Evolutionary conservation across 2,797 vertebrate genomes (phyloP).

Genomic region (Argyrosomus regius): DNA sequence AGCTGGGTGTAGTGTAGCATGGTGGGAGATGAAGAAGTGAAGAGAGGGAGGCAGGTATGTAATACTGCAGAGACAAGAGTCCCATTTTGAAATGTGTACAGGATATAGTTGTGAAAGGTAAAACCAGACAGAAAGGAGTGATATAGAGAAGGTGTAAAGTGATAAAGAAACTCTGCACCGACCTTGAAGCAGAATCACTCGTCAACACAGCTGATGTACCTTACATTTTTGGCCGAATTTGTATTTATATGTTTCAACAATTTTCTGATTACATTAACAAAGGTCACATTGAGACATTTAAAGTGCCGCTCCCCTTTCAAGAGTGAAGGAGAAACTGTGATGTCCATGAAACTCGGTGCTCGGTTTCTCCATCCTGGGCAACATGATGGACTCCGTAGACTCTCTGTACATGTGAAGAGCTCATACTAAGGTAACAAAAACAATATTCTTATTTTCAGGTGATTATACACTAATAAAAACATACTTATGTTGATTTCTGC

Average conservation of each 20-base stretch:
- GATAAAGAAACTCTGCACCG: not conserved
- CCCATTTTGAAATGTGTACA: slow-evolving; percentile 14
- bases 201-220: not conserved
- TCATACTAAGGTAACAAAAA: no score
- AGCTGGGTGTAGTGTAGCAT: slow-evolving; percentile 33
- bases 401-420: no score
- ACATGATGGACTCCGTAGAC: no score
- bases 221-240: not conserved
- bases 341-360: no score
- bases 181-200: no score
- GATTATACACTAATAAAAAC: no score
- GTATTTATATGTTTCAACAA: not conserved
- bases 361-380: no score
- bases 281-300: not conserved
- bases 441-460: no score
- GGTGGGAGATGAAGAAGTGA: slow-evolving; percentile 57
- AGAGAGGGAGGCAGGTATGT: slow-evolving; percentile 20
- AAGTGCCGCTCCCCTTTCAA: no score
- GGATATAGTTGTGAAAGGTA: slow-evolving; percentile 1
- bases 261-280: not conserved
- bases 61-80: slow-evolving; percentile 13
- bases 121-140: not conserved
- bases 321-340: no score
- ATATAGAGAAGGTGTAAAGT: not conserved
- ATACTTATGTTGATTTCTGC: no score